phyloP scores from a whole-genome alignment of 2,113 vertebrate genomes.

The Myiozetetes cayanensis region DNA sequence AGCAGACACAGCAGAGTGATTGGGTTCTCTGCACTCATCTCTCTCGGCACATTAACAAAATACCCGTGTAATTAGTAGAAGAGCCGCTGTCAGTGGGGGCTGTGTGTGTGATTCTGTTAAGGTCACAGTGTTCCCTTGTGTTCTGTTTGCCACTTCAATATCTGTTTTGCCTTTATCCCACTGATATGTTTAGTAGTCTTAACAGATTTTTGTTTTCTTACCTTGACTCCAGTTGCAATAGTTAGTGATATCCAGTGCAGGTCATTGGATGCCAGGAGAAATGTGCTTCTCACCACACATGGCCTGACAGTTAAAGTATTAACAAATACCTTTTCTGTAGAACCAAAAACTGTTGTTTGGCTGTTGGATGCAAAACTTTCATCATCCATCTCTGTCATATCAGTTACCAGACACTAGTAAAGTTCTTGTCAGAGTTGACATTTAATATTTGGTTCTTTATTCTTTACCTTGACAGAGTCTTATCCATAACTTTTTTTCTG shows the following conservation, averaged over 20 bases:
- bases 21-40: neutral
- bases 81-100: neutral
- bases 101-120: neutral
- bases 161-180: neutral
- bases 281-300: fast-evolving
- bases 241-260: neutral
- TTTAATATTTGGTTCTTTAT: neutral
- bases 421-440: neutral
- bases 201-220: neutral
- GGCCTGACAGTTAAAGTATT: neutral
- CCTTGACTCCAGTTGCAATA: neutral
- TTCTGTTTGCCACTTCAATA: neutral
- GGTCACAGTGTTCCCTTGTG: neutral
- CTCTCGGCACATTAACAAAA: neutral
- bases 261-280: fast-evolving
- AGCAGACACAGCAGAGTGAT: neutral
- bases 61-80: neutral
- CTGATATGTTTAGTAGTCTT: neutral
- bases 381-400: neutral
- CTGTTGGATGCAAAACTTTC: neutral
- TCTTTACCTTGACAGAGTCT: neutral
- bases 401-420: neutral
- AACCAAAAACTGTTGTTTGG: neutral
- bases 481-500: neutral
- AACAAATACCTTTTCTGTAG: neutral